Evolutionary conservation across 2,113 vertebrate genomes (phyloP), one percentile per base, ranked within the genome.

Genomic region (Brachypodius melanocephalos): DNA sequence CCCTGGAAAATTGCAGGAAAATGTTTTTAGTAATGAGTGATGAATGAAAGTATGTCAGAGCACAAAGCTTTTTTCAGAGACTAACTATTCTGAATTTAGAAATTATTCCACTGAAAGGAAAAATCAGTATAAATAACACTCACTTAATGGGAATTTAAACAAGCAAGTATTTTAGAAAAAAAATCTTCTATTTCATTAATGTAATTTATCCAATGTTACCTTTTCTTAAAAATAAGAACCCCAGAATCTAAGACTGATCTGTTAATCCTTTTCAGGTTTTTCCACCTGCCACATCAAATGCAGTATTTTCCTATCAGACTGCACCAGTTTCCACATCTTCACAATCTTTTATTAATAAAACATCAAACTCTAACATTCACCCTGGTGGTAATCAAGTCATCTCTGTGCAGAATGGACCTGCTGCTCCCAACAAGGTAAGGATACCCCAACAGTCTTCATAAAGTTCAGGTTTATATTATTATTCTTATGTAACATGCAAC

Each of bases 311-410:
- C 13, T 98, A 98, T 88, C 98, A 98, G 93, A 98, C 97, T 94
- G 98, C 98, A 36, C 93, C 96, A 10, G 97, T 98, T 68, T 95
- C 98, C 45, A 95, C 98, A 22, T 90, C 97, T 42, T 98, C 97
- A 90, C 99, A 98, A 88, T 95, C 98, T 95, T 99, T 99, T 85
- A 96, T 98, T 66, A 98, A 95, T 89, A 98, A 97, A 85, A 97
- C 98, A 21, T 90, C 98, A 78, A 98, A 97, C 74, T 96, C 93
- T 49, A 91, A 66, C 46, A 96, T 95, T 96, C 98, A 97, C 59
- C 84, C 74, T 94, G 96, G 93, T 94, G 97, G 19, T 92, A 97
- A 62, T 83, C 98, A 96, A 65, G 98, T 97, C 22, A 88, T 97
- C 22, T 82, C 97, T 73, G 95, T 98, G 90, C 97, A 98, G 67